These are phyloP conservation scores for Scolanthus callimorphus DNA, from an alignment of 92 coral and sea anemone genomes.

Conservation along the genomic window DNA sequence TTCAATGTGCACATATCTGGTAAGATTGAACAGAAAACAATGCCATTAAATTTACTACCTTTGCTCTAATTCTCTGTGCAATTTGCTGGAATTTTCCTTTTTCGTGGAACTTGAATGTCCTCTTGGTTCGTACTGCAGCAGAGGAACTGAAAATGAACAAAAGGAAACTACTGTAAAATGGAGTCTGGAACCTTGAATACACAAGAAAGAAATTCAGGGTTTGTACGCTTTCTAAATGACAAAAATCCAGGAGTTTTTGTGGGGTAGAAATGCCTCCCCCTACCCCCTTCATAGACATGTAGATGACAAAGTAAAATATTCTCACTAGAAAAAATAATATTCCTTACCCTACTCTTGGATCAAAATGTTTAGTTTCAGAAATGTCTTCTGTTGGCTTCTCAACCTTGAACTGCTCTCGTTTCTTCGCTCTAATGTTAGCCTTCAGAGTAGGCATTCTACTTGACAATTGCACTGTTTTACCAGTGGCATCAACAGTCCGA, in stretches of 20 bases:
- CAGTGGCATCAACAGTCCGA: constrained; percentile 86
- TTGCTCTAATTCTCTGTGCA: constrained; percentile 94
- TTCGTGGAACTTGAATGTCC: constrained; percentile 94
- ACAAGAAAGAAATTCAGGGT: no score
- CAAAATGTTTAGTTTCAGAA: constrained; percentile 79
- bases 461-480: constrained; percentile 86
- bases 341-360: constrained; percentile 86
- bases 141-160: no score
- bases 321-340: neutral
- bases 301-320: no score
- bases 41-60: constrained; percentile 56
- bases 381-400: constrained; percentile 93
- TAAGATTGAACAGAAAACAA: no score
- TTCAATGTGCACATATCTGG: no score
- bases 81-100: constrained; percentile 93
- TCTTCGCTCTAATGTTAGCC: constrained; percentile 97
- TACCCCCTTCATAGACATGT: no score
- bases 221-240: no score
- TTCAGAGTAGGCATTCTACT: constrained; percentile 97
- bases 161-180: no score
- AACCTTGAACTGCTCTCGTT: constrained; percentile 91
- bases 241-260: no score
- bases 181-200: no score
- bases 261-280: no score
- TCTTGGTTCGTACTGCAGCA: constrained; percentile 78